phyloP scores from a whole-genome alignment of 2,888 invertebrate genomes.

The Parnassius apollo region DNA sequence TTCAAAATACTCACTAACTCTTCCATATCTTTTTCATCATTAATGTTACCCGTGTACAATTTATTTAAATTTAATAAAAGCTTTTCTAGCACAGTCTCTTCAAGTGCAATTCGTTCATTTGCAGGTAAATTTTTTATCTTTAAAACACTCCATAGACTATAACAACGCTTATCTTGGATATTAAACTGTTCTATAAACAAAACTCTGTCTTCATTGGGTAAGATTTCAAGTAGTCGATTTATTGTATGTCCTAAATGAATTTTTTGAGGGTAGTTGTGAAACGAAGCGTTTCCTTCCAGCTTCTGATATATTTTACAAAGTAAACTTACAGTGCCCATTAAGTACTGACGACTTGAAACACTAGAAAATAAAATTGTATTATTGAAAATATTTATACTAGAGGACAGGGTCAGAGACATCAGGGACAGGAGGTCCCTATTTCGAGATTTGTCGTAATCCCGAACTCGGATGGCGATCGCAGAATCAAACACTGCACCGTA shows the following conservation, averaged over 20 bases:
- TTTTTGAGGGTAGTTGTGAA: conserved; percentile 54
- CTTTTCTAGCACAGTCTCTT: conserved; percentile 27
- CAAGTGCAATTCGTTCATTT: conserved; percentile 30
- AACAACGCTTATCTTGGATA: conserved; percentile 38
- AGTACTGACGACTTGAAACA: conserved; percentile 39
- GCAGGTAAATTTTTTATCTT: conserved; percentile 48
- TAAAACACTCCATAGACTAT: conserved; percentile 49
- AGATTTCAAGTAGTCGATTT: conserved; percentile 44
- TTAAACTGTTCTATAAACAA: conserved; percentile 47
- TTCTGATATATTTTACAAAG: conserved; percentile 54
- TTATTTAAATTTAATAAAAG: conserved; percentile 38
- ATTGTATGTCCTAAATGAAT: conserved; percentile 49
- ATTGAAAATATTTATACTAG: background rate
- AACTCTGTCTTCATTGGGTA: conserved; percentile 49
- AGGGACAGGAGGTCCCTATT: too few relatives aligned
- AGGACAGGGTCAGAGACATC: too few relatives aligned
- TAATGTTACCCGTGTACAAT: conserved; percentile 1
- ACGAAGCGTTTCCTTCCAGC: conserved; percentile 41
- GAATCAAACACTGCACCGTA: too few relatives aligned
- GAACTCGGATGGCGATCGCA: too few relatives aligned
- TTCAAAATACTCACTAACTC: conserved; percentile 8
- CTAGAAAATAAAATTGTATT: conserved; percentile 41
- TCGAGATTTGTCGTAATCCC: too few relatives aligned
- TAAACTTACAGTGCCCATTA: conserved; percentile 44
- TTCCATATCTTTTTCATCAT: conserved; percentile 5